These are phyloP conservation scores for Cygnus buccinator DNA, from an alignment of 2,113 vertebrate species.

Conservation along the genomic window DNA sequence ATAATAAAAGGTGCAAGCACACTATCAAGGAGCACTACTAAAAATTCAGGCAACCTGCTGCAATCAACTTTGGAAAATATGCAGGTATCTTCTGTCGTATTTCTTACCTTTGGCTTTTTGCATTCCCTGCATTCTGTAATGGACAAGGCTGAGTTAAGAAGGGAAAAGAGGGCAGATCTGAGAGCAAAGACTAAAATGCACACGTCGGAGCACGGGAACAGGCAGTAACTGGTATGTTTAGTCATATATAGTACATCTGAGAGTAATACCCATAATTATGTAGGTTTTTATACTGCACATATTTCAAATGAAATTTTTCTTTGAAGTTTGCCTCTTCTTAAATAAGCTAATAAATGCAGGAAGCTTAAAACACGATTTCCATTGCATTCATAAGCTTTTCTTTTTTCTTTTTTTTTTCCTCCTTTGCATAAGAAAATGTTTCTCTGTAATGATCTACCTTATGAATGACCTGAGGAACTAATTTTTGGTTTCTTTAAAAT, in stretches of 20 bases:
- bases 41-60: constrained; percentile 49
- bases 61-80: constrained; percentile 14
- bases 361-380: constrained; percentile 24
- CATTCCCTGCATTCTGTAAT: background rate
- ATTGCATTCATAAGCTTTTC: constrained; percentile 22
- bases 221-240: background rate
- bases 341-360: constrained; percentile 43
- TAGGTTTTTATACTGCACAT: background rate
- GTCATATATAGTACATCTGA: background rate
- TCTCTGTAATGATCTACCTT: constrained; percentile 57
- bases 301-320: constrained; percentile 9
- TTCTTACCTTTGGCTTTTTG: background rate
- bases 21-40: background rate
- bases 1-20: background rate
- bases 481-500: constrained; percentile 64
- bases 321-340: constrained; percentile 30
- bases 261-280: background rate
- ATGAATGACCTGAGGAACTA: constrained; percentile 66
- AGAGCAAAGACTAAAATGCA: background rate
- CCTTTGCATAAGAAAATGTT: constrained; percentile 18
- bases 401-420: background rate
- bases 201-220: background rate
- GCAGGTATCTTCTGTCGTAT: background rate
- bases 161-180: background rate
- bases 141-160: background rate